Percentiles rank a stretch among this genome's conserved stretches.
These are phyloP conservation scores for Sphaeridia pumilis DNA, from an alignment of 2,888 invertebrate genomes.

Conservation along the genomic window DNA sequence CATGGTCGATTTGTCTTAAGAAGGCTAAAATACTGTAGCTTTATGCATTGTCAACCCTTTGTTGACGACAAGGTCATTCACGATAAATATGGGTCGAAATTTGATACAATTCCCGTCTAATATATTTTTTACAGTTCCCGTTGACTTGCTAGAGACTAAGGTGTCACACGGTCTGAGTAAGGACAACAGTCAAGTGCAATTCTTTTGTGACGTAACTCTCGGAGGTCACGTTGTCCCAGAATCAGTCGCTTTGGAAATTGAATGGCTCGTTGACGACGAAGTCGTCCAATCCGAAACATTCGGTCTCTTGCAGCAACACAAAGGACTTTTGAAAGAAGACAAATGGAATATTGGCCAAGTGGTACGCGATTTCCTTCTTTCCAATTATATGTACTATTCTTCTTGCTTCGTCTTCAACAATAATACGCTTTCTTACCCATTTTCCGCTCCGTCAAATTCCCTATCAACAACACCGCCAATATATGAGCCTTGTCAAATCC, in stretches of 20 bases:
- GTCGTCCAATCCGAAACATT: conserved; percentile 36
- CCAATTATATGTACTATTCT: too few species aligned
- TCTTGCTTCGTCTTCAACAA: too few species aligned
- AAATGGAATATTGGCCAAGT: conserved; percentile 37
- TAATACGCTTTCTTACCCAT: too few species aligned
- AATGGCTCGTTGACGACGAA: conserved; percentile 36
- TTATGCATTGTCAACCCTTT: too few species aligned
- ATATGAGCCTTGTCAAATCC: too few species aligned
- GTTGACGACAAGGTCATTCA: too few species aligned
- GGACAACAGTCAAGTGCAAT: conserved; percentile 31
- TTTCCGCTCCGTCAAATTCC: too few species aligned
- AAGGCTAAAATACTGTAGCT: too few species aligned
- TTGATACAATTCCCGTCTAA: neutral
- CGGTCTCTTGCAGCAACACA: conserved; percentile 34
- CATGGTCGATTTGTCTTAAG: too few species aligned
- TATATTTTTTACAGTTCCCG: conserved; percentile 30
- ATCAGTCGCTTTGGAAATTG: conserved; percentile 36
- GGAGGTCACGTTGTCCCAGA: conserved; percentile 36
- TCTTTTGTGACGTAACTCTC: conserved; percentile 36
- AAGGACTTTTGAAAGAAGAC: conserved; percentile 35
- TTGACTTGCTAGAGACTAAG: conserved; percentile 35
- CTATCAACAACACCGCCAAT: too few species aligned
- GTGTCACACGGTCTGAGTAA: conserved; percentile 35
- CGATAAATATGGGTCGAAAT: too few species aligned
- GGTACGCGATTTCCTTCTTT: conserved; percentile 23